These are phyloP conservation scores for Nomada goodeniana DNA, from an alignment of 2,888 invertebrate species.

Conservation along the genomic window DNA sequence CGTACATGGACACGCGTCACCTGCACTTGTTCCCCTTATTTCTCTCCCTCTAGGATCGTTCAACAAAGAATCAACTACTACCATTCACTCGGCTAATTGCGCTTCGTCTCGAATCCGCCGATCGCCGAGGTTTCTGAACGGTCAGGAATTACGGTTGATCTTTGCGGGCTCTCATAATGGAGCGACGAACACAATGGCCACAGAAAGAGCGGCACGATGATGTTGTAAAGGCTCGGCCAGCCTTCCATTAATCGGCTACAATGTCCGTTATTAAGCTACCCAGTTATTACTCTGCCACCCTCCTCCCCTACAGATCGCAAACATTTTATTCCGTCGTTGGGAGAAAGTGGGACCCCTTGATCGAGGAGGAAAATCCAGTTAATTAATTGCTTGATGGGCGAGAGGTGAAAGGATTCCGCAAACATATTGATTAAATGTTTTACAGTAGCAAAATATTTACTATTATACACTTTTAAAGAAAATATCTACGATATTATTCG, in stretches of 20 bases:
- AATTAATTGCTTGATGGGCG: not conserved
- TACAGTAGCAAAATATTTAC: no score
- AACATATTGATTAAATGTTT: no score
- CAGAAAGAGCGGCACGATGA: slow-evolving; percentile 45
- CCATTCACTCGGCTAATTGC: slow-evolving; percentile 13
- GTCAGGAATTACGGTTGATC: slow-evolving; percentile 41
- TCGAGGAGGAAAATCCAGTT: not conserved
- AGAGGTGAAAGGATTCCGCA: no score
- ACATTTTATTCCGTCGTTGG: slow-evolving; percentile 16
- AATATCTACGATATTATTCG: no score
- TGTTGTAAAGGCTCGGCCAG: slow-evolving; percentile 36
- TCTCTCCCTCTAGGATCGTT: not conserved
- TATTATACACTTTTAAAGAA: no score
- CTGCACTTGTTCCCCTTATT: not conserved
- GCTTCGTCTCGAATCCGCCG: not conserved
- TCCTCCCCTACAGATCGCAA: not conserved
- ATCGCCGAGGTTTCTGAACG: slow-evolving; percentile 10
- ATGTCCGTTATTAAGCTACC: slow-evolving; percentile 43
- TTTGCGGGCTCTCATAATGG: slow-evolving; percentile 38
- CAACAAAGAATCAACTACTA: not conserved
- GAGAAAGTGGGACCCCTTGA: not conserved
- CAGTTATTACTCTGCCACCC: slow-evolving; percentile 32
- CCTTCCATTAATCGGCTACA: slow-evolving; percentile 43
- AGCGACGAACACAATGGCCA: slow-evolving; percentile 40
- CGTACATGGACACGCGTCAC: not conserved